Evolutionary conservation across 2,888 invertebrate genomes (phyloP), one percentile per base, ranked within the genome.

Genomic region (Ephialtes manifestator): DNA sequence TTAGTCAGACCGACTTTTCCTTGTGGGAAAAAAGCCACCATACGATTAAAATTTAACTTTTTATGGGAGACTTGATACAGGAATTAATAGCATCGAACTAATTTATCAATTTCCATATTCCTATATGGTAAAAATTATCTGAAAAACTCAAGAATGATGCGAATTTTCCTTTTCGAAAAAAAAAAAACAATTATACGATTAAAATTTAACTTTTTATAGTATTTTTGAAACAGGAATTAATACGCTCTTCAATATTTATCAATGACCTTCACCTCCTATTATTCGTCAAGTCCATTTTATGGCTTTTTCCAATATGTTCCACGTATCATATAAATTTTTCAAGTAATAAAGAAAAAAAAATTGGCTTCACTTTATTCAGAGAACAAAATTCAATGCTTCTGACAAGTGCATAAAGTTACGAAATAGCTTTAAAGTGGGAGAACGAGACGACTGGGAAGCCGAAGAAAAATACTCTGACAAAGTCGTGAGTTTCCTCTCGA

Each of bases 391-490:
- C 48, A 68, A 24, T 10, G 68, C 35, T 28, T 28, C 20, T 8
- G 24, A 68, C 63, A 31, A 68, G 43, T 15, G 11, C 28, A 15
- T 46, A 68, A 68, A 68, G 68, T 68, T 68, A 20, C 43, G n/a
- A 68, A 68, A 68, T 46, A 68, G 7, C 68, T 48, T 46, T 46
- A 48, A 68, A 68, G 68, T 46, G 28, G 68, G 13, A 20, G 18
- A 13, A 35, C 13, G 28, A 68, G 68, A 13, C 13, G 28, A 13
- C 43, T 65, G 2, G 4, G 67, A 28, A 48, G 35, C 68, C 48
- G 28, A 68, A 48, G 68, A 68, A 68, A 68, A 68, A 68, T 68
- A 68, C 68, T 55, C 24, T 15, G 68, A 48, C 68, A 46, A 68
- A 68, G 68, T 46, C 68, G 68, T 68, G 48, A 68, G 28, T 68